phyloP scores from a whole-genome alignment of 1,140 invertebrate genomes.

The Bombus haemorrhoidalis region DNA sequence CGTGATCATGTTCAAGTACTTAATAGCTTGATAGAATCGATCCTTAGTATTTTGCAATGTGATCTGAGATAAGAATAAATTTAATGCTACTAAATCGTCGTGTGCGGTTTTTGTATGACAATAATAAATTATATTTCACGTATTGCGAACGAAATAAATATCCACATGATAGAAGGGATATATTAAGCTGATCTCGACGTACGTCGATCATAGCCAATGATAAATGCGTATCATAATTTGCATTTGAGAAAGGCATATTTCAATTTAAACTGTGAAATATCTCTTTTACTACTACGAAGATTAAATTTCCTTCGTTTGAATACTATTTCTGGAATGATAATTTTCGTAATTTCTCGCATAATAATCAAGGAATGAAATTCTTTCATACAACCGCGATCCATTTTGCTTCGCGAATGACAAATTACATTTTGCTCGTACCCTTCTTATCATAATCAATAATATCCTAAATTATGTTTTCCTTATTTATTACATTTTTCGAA shows the following conservation, averaged over 20 bases:
- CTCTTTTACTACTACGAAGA: too few relatives aligned
- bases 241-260: background rate
- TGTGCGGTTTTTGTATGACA: constrained; percentile 27
- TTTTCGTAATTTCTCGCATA: background rate
- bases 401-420: background rate
- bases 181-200: too few relatives aligned
- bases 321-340: background rate
- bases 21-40: constrained; percentile 25
- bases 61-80: background rate
- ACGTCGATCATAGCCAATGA: background rate
- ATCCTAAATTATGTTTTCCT: background rate
- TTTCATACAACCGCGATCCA: background rate
- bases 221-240: background rate
- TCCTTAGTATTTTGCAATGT: background rate
- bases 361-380: background rate
- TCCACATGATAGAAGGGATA: background rate
- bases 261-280: background rate
- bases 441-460: background rate
- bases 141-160: background rate
- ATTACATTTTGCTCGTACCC: background rate
- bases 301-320: background rate
- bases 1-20: constrained; percentile 26
- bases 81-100: constrained; percentile 13
- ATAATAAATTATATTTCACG: constrained; percentile 34
- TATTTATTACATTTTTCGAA: background rate